phyloP scores from a whole-genome alignment of 2,888 invertebrate species.

The Troglohyphantes excavatus region DNA sequence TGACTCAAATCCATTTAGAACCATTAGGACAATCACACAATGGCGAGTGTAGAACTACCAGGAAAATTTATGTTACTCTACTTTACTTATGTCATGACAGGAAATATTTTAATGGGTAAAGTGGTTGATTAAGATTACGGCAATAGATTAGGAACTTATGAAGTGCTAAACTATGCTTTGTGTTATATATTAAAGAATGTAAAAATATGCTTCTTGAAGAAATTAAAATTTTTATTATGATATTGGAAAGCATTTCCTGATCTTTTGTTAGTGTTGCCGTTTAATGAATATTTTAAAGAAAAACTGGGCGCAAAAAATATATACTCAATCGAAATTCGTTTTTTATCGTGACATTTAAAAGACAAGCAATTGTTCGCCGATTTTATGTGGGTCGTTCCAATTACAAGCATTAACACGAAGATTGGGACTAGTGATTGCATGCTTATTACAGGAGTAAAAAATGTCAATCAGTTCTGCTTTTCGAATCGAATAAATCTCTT shows the following conservation, averaged over 20 bases:
- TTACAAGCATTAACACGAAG: conserved; percentile 8
- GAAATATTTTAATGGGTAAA: conserved; percentile 9
- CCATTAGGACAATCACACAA: conserved; percentile 10
- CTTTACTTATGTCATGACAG: not conserved
- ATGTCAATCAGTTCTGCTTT: conserved; percentile 5
- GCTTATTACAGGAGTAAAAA: not conserved
- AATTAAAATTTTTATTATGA: not conserved
- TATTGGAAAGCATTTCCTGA: not conserved
- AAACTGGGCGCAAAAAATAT: not conserved
- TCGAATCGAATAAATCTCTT: not conserved
- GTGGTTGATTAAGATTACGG: not conserved
- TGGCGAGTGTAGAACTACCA: not conserved
- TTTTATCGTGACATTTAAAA: not conserved
- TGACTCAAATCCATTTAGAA: conserved; percentile 2
- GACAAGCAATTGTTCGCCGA: not conserved
- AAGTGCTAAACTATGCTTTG: not conserved
- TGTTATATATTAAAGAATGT: too few species aligned
- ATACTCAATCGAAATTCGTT: too few species aligned
- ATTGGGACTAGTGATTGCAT: not conserved
- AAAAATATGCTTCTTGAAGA: not conserved
- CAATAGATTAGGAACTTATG: not conserved
- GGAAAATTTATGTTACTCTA: not conserved
- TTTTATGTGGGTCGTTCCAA: not conserved
- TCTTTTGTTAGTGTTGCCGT: not conserved
- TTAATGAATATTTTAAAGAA: not conserved